phyloP scores from a whole-genome alignment of 2,888 invertebrate species.

The Schizaphis graminum region DNA sequence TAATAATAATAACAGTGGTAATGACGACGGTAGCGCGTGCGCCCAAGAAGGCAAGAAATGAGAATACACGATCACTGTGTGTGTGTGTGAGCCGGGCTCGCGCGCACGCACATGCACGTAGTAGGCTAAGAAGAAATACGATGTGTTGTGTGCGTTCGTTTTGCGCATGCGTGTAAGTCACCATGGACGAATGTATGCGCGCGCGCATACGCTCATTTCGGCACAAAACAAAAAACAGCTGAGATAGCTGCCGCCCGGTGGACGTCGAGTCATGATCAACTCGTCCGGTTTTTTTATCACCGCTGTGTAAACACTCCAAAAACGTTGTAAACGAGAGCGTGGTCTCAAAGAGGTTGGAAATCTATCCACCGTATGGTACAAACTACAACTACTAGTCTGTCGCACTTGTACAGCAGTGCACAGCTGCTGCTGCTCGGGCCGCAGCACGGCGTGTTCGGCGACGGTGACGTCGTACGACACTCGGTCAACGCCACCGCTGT shows the following conservation, averaged over 20 bases:
- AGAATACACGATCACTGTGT: too few relatives aligned
- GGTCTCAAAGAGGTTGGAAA: conserved; percentile 49
- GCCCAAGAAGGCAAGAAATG: neutral
- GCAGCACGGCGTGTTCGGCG: neutral
- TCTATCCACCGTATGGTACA: neutral
- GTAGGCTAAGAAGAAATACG: neutral
- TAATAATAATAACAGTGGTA: conserved; percentile 15
- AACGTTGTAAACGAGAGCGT: neutral
- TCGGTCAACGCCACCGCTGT: conserved; percentile 24
- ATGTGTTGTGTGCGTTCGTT: neutral
- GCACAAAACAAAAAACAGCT: conserved; percentile 65
- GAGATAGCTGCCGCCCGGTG: neutral
- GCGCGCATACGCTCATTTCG: neutral
- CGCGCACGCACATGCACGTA: neutral
- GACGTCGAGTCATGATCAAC: neutral
- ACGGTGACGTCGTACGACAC: neutral
- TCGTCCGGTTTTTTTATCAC: conserved; percentile 37
- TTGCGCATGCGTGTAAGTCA: neutral
- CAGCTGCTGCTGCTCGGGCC: too few relatives aligned
- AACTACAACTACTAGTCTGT: neutral
- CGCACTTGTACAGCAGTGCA: neutral
- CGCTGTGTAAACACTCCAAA: conserved; percentile 27
- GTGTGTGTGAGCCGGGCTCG: neutral
- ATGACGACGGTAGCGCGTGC: neutral
- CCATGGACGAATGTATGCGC: neutral